A percentile compares a stretch with the other conserved stretches of the same genome.
These are phyloP conservation scores for Bombylius major DNA, from an alignment of 2,888 invertebrate species.

Conservation along the genomic window DNA sequence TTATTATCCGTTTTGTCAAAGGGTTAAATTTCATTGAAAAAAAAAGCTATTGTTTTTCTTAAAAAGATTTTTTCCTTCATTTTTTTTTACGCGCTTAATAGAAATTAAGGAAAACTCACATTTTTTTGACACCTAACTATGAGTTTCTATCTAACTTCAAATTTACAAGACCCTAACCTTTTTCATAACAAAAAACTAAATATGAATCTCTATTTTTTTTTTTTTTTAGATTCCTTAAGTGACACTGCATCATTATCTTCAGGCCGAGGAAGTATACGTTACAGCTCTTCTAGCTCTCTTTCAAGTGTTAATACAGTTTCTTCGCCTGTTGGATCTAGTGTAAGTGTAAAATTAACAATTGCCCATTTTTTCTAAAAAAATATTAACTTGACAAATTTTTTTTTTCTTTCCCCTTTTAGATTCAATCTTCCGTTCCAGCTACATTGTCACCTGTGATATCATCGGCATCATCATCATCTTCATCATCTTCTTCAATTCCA, in stretches of 20 bases:
- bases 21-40: too few species aligned
- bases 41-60: too few species aligned
- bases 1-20: too few species aligned
- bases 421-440: slow-evolving; percentile 28
- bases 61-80: too few species aligned
- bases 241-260: slow-evolving; percentile 27
- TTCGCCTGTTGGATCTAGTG: slow-evolving; percentile 35
- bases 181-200: too few species aligned
- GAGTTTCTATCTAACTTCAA: too few species aligned
- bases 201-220: slow-evolving; percentile 4
- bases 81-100: too few species aligned
- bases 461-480: slow-evolving; percentile 11
- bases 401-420: slow-evolving; percentile 19
- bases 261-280: slow-evolving; percentile 33
- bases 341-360: slow-evolving; percentile 20
- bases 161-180: too few species aligned
- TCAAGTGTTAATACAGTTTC: slow-evolving; percentile 40
- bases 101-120: too few species aligned
- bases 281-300: slow-evolving; percentile 40
- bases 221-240: slow-evolving; percentile 24
- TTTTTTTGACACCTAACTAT: too few species aligned
- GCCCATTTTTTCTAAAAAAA: too few species aligned
- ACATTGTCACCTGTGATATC: slow-evolving; percentile 35
- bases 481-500: slow-evolving; percentile 17
- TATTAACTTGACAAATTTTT: too few species aligned